Percentiles rank a stretch among this genome's conserved stretches.
Conservation (phyloP, 2,113 vertebrate species). For the Xyrauchen texanus region DNA sequence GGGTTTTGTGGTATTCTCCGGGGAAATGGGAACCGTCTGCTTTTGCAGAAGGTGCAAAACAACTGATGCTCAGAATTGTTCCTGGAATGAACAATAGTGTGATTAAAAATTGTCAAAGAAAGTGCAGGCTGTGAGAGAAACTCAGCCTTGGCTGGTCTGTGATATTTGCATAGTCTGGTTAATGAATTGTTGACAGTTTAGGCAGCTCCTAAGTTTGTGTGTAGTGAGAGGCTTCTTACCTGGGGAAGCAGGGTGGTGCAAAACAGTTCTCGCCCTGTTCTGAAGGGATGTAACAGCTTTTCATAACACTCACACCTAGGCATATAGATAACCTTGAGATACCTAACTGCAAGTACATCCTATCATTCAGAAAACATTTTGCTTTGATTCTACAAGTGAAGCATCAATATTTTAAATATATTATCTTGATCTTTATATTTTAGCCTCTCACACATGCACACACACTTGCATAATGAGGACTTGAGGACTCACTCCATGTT, state of each 20-base stretch:
- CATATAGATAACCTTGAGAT: not conserved
- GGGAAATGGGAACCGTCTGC: not conserved
- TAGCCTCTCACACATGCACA: not conserved
- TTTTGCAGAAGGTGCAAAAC: slow-evolving; percentile 18
- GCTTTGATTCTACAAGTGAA: too few relatives aligned
- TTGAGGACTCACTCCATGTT: not conserved
- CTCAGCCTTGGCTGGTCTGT: slow-evolving; percentile 2
- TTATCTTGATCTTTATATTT: too few relatives aligned
- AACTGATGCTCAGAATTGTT: slow-evolving; percentile 19
- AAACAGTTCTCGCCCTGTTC: slow-evolving; percentile 18
- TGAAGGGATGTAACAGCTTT: not conserved
- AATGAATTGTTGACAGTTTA: slow-evolving; percentile 26
- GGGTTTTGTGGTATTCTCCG: slow-evolving; percentile 10
- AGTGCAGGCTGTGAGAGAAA: not conserved
- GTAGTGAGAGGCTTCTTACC: slow-evolving; percentile 3
- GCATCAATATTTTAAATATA: not conserved
- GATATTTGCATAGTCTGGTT: slow-evolving; percentile 32
- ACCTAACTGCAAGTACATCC: too few relatives aligned
- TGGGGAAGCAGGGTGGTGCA: slow-evolving; percentile 7
- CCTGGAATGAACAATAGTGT: not conserved
- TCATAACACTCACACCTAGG: slow-evolving; percentile 5
- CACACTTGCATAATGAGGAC: not conserved
- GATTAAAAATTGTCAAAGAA: slow-evolving; percentile 9
- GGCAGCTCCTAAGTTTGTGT: not conserved
- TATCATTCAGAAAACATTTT: too few relatives aligned